Evolutionary conservation across 2,797 vertebrate genomes (phyloP).

Genomic region (Coracias cyanogaster): DNA sequence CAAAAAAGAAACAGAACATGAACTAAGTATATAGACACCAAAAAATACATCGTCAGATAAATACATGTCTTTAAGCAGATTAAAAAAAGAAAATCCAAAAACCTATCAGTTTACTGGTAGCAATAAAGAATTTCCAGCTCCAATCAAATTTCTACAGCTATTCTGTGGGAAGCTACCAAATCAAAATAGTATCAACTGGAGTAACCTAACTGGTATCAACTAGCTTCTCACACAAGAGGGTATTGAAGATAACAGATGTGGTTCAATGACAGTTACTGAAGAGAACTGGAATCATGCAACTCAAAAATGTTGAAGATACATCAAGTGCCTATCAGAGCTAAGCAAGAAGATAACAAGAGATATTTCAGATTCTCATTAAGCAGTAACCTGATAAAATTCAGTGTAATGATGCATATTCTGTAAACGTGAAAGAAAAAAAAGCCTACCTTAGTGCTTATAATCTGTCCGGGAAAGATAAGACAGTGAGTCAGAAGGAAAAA

Average conservation of each 20-base stretch:
- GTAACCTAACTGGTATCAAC: neutral
- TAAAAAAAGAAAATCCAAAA: neutral
- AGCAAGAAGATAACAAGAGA: neutral
- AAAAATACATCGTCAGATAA: neutral
- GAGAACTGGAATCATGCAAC: neutral
- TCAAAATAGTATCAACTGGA: neutral
- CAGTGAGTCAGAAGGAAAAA: neutral
- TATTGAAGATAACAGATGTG: neutral
- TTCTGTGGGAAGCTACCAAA: neutral
- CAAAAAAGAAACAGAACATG: neutral
- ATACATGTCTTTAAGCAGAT: neutral
- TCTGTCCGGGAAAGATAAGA: neutral
- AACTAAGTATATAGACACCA: neutral
- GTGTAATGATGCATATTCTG: neutral
- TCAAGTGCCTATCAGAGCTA: neutral
- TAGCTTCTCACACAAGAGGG: neutral
- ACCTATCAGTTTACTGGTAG: neutral
- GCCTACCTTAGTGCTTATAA: neutral
- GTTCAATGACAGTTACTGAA: neutral
- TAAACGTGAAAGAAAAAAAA: neutral
- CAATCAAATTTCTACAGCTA: neutral
- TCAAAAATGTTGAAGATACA: neutral
- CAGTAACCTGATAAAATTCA: neutral
- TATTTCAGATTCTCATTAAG: neutral
- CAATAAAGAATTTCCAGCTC: neutral